These are phyloP conservation scores for Antigone vipio DNA, from an alignment of 2,113 vertebrate genomes.

Conservation along the genomic window DNA sequence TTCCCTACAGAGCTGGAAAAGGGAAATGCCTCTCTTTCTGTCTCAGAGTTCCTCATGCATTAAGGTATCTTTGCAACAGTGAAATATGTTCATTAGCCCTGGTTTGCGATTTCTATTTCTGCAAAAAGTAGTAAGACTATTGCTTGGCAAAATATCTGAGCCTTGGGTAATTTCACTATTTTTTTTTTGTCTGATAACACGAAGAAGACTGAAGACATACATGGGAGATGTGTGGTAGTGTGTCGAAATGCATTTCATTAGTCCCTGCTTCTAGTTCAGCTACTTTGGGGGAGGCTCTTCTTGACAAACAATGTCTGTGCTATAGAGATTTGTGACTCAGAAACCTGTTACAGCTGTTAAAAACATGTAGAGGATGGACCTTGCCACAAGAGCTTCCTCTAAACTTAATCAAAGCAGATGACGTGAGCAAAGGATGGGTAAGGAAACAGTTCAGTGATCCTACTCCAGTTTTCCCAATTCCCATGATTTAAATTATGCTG, in stretches of 20 bases:
- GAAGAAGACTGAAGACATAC: not conserved
- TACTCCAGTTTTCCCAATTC: not conserved
- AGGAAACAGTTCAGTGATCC: not conserved
- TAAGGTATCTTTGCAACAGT: not conserved
- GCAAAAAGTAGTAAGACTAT: not conserved
- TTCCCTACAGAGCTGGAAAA: not conserved
- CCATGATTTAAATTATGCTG: rapidly evolving
- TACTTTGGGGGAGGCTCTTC: not conserved
- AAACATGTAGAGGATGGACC: not conserved
- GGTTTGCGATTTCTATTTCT: not conserved
- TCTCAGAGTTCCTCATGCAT: not conserved
- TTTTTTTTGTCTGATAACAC: not conserved
- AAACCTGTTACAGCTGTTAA: not conserved
- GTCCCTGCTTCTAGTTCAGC: not conserved
- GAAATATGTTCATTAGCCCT: not conserved
- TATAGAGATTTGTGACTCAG: not conserved
- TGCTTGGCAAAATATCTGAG: not conserved
- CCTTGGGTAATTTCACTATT: not conserved
- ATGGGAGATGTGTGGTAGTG: not conserved
- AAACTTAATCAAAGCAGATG: not conserved
- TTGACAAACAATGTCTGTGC: not conserved
- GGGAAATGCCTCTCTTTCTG: not conserved
- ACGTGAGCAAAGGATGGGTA: not conserved
- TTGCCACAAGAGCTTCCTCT: not conserved
- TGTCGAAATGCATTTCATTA: not conserved